Evolutionary conservation across 2,797 vertebrate genomes (phyloP).

Genomic region (Tokudaia muenninki): DNA sequence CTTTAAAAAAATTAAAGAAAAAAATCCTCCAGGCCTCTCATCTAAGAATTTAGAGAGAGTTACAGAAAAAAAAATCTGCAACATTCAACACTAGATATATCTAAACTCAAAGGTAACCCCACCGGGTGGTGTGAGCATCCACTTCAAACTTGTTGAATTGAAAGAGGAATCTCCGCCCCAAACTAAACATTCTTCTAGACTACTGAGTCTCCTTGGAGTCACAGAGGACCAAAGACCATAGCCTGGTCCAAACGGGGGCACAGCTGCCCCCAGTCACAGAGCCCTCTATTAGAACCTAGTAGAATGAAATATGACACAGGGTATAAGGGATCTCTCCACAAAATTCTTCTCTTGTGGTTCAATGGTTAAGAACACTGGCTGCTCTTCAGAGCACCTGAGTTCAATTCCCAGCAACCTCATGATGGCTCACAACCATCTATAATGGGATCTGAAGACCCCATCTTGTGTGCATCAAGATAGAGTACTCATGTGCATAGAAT

Average conservation of each 20-base stretch:
- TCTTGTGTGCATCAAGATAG: background rate
- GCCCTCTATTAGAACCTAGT: background rate
- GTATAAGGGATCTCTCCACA: background rate
- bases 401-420: background rate
- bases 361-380: background rate
- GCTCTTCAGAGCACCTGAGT: background rate
- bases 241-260: background rate
- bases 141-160: background rate
- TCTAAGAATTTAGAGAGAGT: slow-evolving; percentile 37
- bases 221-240: background rate
- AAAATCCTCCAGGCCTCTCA: background rate
- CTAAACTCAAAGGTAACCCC: slow-evolving; percentile 19
- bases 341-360: background rate
- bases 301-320: background rate
- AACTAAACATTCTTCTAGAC: slow-evolving; percentile 22
- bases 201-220: background rate
- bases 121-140: background rate
- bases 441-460: background rate
- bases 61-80: background rate
- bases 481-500: background rate
- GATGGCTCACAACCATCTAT: background rate
- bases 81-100: background rate
- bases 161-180: background rate
- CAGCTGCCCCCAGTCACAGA: background rate
- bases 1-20: slow-evolving; percentile 28